phyloP scores from a whole-genome alignment of 2,888 invertebrate species.

The Eupithecia inturbata region DNA sequence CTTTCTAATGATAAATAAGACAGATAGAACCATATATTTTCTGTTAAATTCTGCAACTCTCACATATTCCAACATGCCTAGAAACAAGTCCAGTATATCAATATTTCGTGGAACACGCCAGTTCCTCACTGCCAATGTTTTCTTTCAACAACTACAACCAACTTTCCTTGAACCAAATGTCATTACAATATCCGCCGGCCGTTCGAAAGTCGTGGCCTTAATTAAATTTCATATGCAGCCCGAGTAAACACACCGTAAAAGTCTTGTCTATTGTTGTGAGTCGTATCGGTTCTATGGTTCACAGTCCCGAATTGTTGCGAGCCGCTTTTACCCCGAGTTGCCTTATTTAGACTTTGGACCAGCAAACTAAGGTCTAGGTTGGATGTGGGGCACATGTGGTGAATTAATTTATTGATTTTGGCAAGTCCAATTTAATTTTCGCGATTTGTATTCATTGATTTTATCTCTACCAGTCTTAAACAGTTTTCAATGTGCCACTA shows the following conservation, averaged over 20 bases:
- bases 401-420: constrained; percentile 33
- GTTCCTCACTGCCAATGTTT: constrained; percentile 7
- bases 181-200: constrained; percentile 35
- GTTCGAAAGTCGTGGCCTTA: constrained; percentile 43
- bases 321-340: constrained; percentile 34
- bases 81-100: background rate
- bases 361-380: constrained; percentile 44
- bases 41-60: too few relatives aligned
- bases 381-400: constrained; percentile 27
- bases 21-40: too few relatives aligned
- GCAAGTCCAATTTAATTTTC: background rate
- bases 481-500: background rate
- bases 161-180: constrained; percentile 40
- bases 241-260: constrained; percentile 40
- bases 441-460: constrained; percentile 11
- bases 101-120: background rate
- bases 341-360: constrained; percentile 34
- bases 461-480: background rate
- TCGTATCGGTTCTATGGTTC: constrained; percentile 22
- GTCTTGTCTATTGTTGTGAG: constrained; percentile 36
- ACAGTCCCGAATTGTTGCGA: constrained; percentile 40
- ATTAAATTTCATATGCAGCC: constrained; percentile 45
- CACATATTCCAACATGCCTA: background rate
- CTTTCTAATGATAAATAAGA: too few relatives aligned
- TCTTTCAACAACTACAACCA: constrained; percentile 12